Percentiles rank a stretch among this genome's conserved stretches.
Conservation (phyloP, 2,888 invertebrate genomes). For the Tenthredo amoena region DNA sequence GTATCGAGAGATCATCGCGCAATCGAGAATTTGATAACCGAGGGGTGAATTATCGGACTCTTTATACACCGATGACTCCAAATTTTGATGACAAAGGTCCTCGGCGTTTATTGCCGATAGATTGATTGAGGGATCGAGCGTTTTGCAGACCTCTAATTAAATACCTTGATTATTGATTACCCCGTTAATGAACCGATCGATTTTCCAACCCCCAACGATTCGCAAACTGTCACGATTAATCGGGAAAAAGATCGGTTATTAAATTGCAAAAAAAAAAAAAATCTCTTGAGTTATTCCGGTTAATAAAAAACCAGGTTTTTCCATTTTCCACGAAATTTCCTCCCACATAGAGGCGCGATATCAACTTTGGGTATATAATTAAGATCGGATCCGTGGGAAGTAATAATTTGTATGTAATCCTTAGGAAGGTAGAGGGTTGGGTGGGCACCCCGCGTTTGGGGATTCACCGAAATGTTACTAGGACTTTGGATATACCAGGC, state of each 20-base stretch:
- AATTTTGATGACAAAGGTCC: not conserved
- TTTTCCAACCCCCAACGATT: not conserved
- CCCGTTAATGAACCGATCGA: not conserved
- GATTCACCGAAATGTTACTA: constrained; percentile 44
- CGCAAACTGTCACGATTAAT: not conserved
- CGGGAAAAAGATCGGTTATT: too few relatives aligned
- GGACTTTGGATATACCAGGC: constrained; percentile 29
- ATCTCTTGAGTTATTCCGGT: too few relatives aligned
- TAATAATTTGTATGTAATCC: constrained; percentile 46
- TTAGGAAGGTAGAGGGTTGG: not conserved
- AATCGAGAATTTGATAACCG: not conserved
- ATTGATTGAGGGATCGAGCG: not conserved
- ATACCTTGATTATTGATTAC: constrained; percentile 21
- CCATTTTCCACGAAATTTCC: too few relatives aligned
- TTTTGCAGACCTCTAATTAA: constrained; percentile 12
- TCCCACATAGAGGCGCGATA: not conserved
- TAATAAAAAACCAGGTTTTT: too few relatives aligned
- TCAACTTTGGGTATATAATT: constrained; percentile 23
- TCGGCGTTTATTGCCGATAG: not conserved
- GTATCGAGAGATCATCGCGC: not conserved
- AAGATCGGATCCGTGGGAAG: constrained; percentile 32
- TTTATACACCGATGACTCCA: not conserved
- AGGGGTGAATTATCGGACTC: not conserved
- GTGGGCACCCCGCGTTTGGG: not conserved
- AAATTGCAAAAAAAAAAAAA: too few relatives aligned